phyloP scores from a whole-genome alignment of 2,888 invertebrate species.

The Opisthograptis luteolata region DNA sequence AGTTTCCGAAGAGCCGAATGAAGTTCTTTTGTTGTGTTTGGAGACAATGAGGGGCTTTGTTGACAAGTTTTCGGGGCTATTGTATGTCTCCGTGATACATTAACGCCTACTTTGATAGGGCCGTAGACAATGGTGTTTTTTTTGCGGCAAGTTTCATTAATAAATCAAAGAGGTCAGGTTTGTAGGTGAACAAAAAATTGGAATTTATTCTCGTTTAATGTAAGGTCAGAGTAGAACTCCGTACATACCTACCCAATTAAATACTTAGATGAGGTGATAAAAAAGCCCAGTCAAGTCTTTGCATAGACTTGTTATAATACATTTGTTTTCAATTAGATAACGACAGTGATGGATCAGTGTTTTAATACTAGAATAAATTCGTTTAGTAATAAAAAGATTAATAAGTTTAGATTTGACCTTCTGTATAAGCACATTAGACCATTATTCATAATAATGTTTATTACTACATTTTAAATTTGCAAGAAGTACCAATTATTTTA shows the following conservation, averaged over 20 bases:
- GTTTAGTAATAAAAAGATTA: too few relatives aligned
- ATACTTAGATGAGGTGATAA: neutral
- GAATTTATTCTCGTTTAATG: conserved; percentile 7
- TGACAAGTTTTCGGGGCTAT: conserved; percentile 39
- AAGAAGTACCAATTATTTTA: too few relatives aligned
- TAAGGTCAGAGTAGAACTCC: neutral
- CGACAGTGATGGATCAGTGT: too few relatives aligned
- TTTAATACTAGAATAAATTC: too few relatives aligned
- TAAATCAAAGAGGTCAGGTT: conserved; percentile 23
- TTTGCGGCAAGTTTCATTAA: conserved; percentile 22
- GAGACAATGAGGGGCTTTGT: conserved; percentile 55
- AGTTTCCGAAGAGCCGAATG: conserved; percentile 57
- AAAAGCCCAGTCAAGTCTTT: neutral
- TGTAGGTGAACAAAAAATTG: conserved; percentile 8
- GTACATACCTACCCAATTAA: neutral
- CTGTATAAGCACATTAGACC: too few relatives aligned
- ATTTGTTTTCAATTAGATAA: neutral
- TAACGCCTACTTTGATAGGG: conserved; percentile 46
- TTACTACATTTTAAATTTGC: too few relatives aligned
- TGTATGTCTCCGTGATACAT: conserved; percentile 43
- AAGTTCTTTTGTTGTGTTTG: conserved; percentile 62
- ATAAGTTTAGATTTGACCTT: too few relatives aligned
- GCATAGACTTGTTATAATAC: neutral
- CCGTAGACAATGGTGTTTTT: conserved; percentile 33
- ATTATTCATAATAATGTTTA: too few relatives aligned